Percentiles rank a stretch among this genome's conserved stretches.
Evolutionary conservation across 2,113 vertebrate species (phyloP).

Genomic region (Lagopus leucura): DNA sequence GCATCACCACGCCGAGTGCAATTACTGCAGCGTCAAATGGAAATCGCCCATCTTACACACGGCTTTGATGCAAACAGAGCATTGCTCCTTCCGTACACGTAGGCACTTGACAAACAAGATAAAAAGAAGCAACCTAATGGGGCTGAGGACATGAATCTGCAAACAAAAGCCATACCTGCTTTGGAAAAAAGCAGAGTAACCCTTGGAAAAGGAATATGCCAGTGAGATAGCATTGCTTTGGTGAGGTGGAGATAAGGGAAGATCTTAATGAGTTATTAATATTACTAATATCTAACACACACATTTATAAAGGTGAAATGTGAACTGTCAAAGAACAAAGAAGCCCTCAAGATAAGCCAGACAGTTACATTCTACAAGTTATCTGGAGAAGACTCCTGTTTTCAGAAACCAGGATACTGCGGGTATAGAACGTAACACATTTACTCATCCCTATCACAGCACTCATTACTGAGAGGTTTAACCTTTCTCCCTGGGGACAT

Average conservation of each 20-base stretch:
- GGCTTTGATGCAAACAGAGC: conserved; percentile 24
- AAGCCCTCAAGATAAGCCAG: background rate
- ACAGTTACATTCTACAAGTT: background rate
- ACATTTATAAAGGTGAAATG: background rate
- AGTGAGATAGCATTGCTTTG: background rate
- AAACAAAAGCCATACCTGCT: conserved; percentile 69
- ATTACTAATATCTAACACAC: background rate
- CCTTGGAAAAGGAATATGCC: background rate
- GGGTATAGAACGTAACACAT: background rate
- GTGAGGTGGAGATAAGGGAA: background rate
- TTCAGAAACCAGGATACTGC: background rate
- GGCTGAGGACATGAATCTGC: conserved; percentile 63
- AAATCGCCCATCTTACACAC: conserved; percentile 58
- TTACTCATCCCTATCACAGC: conserved; percentile 45
- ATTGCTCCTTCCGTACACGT: conserved; percentile 17
- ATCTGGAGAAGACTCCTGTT: background rate
- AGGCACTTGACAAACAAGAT: conserved; percentile 55
- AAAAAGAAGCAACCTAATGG: conserved; percentile 65
- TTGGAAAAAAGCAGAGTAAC: background rate
- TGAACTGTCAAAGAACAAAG: background rate
- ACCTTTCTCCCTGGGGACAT: conserved; percentile 15
- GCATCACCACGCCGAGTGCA: conserved; percentile 49
- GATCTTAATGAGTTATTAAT: background rate
- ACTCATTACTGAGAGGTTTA: conserved; percentile 35
- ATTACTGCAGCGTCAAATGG: conserved; percentile 51